Percentiles rank a stretch among this genome's conserved stretches.
Conservation (phyloP, 2,797 vertebrate species). For the Capromys pilorides region DNA sequence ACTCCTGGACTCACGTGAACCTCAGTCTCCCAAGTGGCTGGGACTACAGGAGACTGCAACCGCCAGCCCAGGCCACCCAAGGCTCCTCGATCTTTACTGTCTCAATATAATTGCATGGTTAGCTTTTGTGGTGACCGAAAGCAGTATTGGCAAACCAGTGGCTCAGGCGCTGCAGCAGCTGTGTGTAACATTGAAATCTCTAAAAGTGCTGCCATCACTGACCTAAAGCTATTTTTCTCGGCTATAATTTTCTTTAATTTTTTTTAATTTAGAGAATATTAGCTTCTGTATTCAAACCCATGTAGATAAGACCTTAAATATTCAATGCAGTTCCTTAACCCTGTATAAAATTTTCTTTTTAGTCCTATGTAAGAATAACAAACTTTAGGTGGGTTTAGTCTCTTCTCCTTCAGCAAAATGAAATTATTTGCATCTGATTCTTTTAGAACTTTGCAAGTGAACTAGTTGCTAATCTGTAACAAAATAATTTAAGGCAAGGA, state of each 20-base stretch:
- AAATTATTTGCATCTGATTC: neutral
- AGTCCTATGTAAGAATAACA: neutral
- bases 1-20: neutral
- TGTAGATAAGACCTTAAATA: too few relatives aligned
- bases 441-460: conserved; percentile 24
- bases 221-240: conserved; percentile 28
- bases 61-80: too few relatives aligned
- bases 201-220: neutral
- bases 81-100: neutral
- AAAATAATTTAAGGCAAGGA: conserved; percentile 24
- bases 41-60: neutral
- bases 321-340: too few relatives aligned
- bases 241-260: conserved; percentile 43
- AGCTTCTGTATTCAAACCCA: too few relatives aligned
- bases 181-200: neutral
- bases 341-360: conserved; percentile 57
- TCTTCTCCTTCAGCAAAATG: conserved; percentile 32
- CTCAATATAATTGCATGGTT: conserved; percentile 1
- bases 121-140: conserved; percentile 45
- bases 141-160: neutral
- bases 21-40: neutral
- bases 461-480: conserved; percentile 45
- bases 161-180: neutral
- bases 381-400: neutral
- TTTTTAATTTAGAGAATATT: too few relatives aligned